phyloP scores from a whole-genome alignment of 2,888 invertebrate species.

The Sinopyrophorus schimmeli region DNA sequence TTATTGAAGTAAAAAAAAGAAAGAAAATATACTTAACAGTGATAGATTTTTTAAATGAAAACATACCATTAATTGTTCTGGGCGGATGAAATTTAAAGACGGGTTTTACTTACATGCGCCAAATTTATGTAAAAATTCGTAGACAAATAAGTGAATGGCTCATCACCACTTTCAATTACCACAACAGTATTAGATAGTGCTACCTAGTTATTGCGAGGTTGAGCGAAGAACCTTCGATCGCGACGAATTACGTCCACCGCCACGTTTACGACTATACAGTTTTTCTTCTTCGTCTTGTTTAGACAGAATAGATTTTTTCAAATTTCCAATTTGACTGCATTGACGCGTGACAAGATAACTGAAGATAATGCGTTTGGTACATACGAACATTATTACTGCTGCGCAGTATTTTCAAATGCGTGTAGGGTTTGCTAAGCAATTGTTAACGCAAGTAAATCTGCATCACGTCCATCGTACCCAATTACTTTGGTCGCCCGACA shows the following conservation, averaged over 20 bases:
- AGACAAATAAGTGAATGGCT: no score
- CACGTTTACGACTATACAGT: neutral
- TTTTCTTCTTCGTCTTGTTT: slow-evolving; percentile 1
- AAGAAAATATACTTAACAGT: neutral
- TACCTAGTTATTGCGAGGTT: slow-evolving; percentile 3
- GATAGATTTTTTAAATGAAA: no score
- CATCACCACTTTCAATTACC: neutral
- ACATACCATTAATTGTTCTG: no score
- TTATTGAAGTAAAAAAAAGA: neutral
- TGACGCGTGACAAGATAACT: slow-evolving; percentile 14
- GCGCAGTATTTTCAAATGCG: slow-evolving; percentile 19
- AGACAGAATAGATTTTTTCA: slow-evolving; percentile 5
- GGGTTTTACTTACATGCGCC: slow-evolving; percentile 18
- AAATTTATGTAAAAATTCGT: slow-evolving; percentile 2
- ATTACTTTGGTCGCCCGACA: neutral
- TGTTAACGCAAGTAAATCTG: neutral
- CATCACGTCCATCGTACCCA: neutral
- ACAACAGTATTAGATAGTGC: slow-evolving; percentile 1
- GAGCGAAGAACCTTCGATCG: slow-evolving; percentile 16
- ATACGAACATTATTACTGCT: no score
- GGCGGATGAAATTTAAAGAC: no score
- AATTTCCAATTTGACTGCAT: slow-evolving; percentile 13
- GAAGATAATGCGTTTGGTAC: slow-evolving; percentile 8
- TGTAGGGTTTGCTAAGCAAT: no score
- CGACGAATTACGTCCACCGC: slow-evolving; percentile 17